A percentile compares a stretch with the other conserved stretches of the same genome.
Evolutionary conservation across 37 sponge, comb jelly and placozoan species (phyloP).

Genomic region (Crambe crambe): DNA sequence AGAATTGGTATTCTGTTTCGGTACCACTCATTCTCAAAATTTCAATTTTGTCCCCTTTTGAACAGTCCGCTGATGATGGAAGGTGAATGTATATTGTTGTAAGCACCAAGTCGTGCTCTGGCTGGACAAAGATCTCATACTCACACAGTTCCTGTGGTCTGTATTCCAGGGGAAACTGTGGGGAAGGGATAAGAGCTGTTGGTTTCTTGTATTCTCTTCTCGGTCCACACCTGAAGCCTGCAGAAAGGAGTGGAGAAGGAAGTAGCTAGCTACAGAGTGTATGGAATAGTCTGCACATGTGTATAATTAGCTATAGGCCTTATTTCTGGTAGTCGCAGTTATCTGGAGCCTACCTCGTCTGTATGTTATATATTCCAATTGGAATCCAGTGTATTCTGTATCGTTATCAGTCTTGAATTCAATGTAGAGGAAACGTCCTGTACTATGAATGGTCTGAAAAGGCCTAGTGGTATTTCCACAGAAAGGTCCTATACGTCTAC

Average conservation of each 20-base stretch:
- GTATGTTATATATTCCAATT: constrained; percentile 49
- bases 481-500: constrained; percentile 6
- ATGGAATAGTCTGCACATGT: too few species aligned
- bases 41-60: constrained; percentile 29
- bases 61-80: constrained; percentile 19
- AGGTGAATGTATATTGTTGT: constrained; percentile 36
- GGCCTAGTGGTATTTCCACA: constrained; percentile 22
- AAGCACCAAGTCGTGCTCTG: constrained; percentile 19
- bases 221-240: constrained; percentile 59
- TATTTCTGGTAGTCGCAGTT: background rate
- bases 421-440: constrained; percentile 32
- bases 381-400: constrained; percentile 15
- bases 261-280: too few species aligned
- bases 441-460: constrained; percentile 47
- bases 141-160: constrained; percentile 31
- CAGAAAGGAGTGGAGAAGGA: too few species aligned
- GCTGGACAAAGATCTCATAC: constrained; percentile 29
- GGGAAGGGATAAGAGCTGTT: constrained; percentile 55
- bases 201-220: constrained; percentile 22
- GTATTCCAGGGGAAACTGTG: constrained; percentile 59
- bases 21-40: background rate
- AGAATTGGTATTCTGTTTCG: background rate
- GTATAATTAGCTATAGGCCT: too few species aligned
- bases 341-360: background rate
- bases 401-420: constrained; percentile 25